These are phyloP conservation scores for Nyctereutes procyonoides DNA, from an alignment of 2,113 vertebrate genomes.

Conservation along the genomic window DNA sequence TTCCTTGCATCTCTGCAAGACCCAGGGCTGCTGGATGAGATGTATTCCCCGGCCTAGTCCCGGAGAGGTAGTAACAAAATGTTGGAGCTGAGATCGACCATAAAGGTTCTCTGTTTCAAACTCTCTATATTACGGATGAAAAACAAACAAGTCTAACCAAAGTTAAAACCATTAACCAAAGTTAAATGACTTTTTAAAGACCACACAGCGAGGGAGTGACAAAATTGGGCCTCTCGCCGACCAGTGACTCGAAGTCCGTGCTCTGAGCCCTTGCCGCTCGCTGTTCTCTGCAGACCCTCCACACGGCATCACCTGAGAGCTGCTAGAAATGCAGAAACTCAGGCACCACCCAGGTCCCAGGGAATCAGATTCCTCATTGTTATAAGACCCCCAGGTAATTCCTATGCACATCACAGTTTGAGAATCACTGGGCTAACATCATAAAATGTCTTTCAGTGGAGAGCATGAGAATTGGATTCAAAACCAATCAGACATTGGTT, in stretches of 20 bases:
- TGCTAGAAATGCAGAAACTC: not conserved
- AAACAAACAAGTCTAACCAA: not conserved
- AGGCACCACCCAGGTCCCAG: not conserved
- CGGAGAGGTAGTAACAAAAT: slow-evolving; percentile 12
- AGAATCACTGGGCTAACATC: not conserved
- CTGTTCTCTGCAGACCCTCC: not conserved
- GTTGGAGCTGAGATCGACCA: not conserved
- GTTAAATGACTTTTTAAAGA: not conserved
- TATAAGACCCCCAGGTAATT: not conserved
- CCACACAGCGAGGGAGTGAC: not conserved
- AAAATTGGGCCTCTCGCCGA: not conserved
- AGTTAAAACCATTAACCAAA: not conserved
- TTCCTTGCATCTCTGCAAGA: not conserved
- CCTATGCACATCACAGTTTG: not conserved
- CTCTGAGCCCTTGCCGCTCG: not conserved
- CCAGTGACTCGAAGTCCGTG: not conserved
- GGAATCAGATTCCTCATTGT: not conserved
- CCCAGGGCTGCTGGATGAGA: not conserved
- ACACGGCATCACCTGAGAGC: not conserved
- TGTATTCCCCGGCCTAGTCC: not conserved
- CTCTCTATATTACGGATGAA: not conserved
- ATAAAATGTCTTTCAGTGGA: not conserved
- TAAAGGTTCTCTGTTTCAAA: not conserved
- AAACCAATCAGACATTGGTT: not conserved
- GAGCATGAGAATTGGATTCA: not conserved